Base-by-base conservation (phyloP, 2,888 invertebrate genomes). In the Julus scandinavius region DNA sequence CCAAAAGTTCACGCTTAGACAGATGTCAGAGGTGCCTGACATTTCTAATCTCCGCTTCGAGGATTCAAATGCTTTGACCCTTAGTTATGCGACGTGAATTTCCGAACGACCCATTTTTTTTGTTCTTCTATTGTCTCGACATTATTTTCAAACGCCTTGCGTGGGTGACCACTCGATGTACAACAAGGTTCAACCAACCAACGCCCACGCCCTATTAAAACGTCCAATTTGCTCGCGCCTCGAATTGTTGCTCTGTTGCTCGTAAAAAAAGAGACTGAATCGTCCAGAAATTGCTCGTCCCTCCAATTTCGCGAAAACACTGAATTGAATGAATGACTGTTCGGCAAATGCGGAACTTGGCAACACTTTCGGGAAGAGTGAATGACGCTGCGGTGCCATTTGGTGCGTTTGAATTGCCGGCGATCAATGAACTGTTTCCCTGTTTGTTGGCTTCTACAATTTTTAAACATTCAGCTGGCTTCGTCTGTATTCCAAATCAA, bases 151-250 rank as follows among this genome's bases (percentile, higher is more conserved):
- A 58, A 17, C 58, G n/a, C 58, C 58, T 4, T 5, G 58, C 58
- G 58, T 58, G 58, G 58, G 58, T 58, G 58, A 58, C 58, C 58
- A 58, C 58, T 58, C 58, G 17, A 17, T 58, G 58, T n/a, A 58
- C n/a, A 58, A 58, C 58, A 58, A 58, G n/a, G n/a, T 17, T 58
- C 58, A 58, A 58, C 58, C 58, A 58, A 58, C 58, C 58, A 58
- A 58, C 58, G 58, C 58, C 58, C 58, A 58, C 58, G 58, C 17
- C n/a, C 29, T 58, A 58, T 58, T 58, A 58, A 58, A 58, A 58
- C 58, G n/a, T 58, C n/a, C 58, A 58, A 58, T 58, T 58, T 58
- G 58, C 58, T n/a, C 9, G 58, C 58, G 58, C 58, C 58, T 17
- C 50, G 13, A 58, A 58, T 58, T 58, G 58, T 58, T 13, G 58